Evolutionary conservation across 2,797 vertebrate genomes (phyloP).

Genomic region (Novumbra hubbsi): DNA sequence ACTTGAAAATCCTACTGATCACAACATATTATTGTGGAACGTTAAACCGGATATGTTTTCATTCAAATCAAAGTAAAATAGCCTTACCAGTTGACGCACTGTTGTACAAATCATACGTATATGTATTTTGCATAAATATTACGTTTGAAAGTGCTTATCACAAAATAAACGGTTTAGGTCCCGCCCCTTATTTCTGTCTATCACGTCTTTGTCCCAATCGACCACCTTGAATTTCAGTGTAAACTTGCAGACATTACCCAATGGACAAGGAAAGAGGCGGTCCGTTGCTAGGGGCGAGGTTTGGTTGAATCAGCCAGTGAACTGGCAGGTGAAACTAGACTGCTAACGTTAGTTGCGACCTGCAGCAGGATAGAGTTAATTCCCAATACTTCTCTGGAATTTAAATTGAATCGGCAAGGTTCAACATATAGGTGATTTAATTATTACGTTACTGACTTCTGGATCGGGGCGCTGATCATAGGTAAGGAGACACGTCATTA

Average conservation of each 20-base stretch:
- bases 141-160: background rate
- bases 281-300: slow-evolving; percentile 77
- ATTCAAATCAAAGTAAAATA: too few species aligned
- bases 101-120: too few species aligned
- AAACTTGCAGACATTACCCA: slow-evolving; percentile 38
- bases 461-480: slow-evolving; percentile 58
- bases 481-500: slow-evolving; percentile 47
- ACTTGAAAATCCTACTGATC: too few species aligned
- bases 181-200: slow-evolving; percentile 8
- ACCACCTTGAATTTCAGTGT: slow-evolving; percentile 36
- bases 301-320: slow-evolving; percentile 61
- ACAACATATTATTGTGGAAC: too few species aligned
- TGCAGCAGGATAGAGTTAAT: slow-evolving; percentile 22
- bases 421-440: slow-evolving; percentile 45
- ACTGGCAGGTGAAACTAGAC: slow-evolving; percentile 60
- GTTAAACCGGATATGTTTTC: too few species aligned
- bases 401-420: slow-evolving; percentile 58
- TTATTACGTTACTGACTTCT: slow-evolving; percentile 36
- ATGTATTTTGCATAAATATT: too few species aligned
- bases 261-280: slow-evolving; percentile 58
- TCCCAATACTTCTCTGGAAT: slow-evolving; percentile 64
- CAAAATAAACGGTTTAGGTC: background rate
- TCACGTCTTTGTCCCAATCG: slow-evolving; percentile 33
- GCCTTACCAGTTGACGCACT: too few species aligned
- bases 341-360: slow-evolving; percentile 10